Evolutionary conservation across 2,888 invertebrate genomes (phyloP), one percentile per base, ranked within the genome.

Genomic region (Junonia oenone): DNA sequence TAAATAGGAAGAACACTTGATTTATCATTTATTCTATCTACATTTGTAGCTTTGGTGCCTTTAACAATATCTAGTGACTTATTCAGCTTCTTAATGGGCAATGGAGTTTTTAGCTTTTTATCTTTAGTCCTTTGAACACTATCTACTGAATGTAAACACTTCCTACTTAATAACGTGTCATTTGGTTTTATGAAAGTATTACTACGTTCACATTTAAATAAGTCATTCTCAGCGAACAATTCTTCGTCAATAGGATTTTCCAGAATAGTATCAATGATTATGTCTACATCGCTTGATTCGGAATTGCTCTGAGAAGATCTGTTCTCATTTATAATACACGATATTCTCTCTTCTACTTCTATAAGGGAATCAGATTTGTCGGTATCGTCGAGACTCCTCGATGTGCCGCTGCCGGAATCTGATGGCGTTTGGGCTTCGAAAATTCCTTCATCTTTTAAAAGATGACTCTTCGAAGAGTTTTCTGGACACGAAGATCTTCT

Each of bases 401-500:
- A 83, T 0, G 86, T 87, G 2, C 82, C 83, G 50, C 87, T 88
- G 0, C 87, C 83, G 0, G 87, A 85, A 59, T 89, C 90, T 0
- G 89, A 87, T 2, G 89, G 84, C 1, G 86, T 85, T 68, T 81
- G 76, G 11, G 73, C 76, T 75, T 88, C 88, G 49, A 79, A 79
- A 62, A 86, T 81, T 1, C 79, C 74, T 29, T 83, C 82, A 17
- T 81, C 79, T 8, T 67, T 67, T 35, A 67, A 65, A 46, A 66
- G 47, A n/a, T 63, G 58, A 53, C 68, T 67, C 54, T 78, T 80
- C 0, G 78, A 69, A 56, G 78, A 69, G 60, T 76, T 78, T 65
- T 89, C 88, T 11, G 90, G 89, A 55, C 91, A 87, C 0, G 93
- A 93, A 27, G 91, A 86, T 51, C 94, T 88, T 63, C 94, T 85